Conservation (phyloP, 64 coral and sea anemone genomes). For the Actinia equina region DNA sequence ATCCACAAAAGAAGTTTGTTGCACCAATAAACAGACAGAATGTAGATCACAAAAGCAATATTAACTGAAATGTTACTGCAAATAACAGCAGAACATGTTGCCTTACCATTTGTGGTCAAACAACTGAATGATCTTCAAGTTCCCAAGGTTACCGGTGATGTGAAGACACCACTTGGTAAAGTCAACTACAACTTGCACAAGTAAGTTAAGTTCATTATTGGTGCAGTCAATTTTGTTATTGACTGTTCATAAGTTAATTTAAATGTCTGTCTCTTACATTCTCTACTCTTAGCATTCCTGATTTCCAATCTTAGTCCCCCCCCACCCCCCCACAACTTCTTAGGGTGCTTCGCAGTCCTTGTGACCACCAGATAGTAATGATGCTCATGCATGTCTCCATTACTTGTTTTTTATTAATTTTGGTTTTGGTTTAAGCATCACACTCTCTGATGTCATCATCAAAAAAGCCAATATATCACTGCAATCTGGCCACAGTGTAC, state of each 20-base stretch:
- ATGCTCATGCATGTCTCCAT: too few relatives aligned
- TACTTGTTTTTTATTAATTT: background rate
- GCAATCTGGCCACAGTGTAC: constrained; percentile 26
- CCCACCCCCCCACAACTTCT: too few relatives aligned
- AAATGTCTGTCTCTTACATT: too few relatives aligned
- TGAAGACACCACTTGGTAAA: constrained; percentile 47
- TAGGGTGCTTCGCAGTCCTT: too few relatives aligned
- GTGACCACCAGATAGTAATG: too few relatives aligned
- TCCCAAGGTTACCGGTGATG: constrained; percentile 21
- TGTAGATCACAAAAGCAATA: too few relatives aligned
- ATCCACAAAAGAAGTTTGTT: too few relatives aligned
- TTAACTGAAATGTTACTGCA: too few relatives aligned
- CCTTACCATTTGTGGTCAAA: constrained; percentile 54
- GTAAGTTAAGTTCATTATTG: constrained; percentile 13
- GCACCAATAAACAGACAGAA: too few relatives aligned
- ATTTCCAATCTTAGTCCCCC: too few relatives aligned
- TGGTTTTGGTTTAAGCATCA: constrained; percentile 17
- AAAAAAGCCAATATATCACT: constrained; percentile 44
- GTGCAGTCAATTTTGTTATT: background rate
- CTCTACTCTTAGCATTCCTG: too few relatives aligned
- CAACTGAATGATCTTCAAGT: constrained; percentile 45
- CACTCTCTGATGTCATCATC: constrained; percentile 47
- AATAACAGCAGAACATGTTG: constrained; percentile 25
- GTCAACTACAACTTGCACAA: constrained; percentile 37
- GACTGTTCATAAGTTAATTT: background rate